These are phyloP conservation scores for Brenthis daphne DNA, from an alignment of 2,888 invertebrate species.

Conservation along the genomic window DNA sequence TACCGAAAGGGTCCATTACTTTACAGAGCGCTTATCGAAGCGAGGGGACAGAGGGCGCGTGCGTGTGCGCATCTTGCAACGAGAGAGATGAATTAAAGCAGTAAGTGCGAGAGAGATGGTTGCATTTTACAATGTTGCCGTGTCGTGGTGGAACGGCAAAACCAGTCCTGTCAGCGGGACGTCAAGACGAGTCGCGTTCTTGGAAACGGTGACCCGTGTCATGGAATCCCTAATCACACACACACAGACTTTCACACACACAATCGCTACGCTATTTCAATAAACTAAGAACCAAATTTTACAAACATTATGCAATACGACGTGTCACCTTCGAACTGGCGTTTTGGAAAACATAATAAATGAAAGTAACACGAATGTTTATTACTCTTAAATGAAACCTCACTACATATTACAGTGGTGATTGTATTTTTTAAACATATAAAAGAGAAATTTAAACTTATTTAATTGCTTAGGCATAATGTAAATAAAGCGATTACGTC, in stretches of 20 bases:
- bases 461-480: conserved; percentile 4
- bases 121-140: conserved; percentile 68
- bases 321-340: conserved; percentile 15
- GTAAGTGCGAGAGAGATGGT: conserved; percentile 57
- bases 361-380: conserved; percentile 27
- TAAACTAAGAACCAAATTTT: conserved; percentile 18
- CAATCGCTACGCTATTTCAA: conserved; percentile 21
- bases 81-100: conserved; percentile 46
- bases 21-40: conserved; percentile 76
- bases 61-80: conserved; percentile 76
- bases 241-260: conserved; percentile 48
- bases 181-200: conserved; percentile 80
- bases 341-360: conserved; percentile 29
- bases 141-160: conserved; percentile 72
- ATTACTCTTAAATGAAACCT: conserved; percentile 18
- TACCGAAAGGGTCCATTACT: conserved; percentile 76
- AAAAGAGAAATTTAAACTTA: conserved; percentile 17
- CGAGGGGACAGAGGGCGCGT: conserved; percentile 72
- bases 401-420: background rate
- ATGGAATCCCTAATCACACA: conserved; percentile 79
- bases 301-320: conserved; percentile 32
- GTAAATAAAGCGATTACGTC: background rate
- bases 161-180: conserved; percentile 81
- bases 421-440: conserved; percentile 1
- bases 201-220: conserved; percentile 81